Conservation (phyloP, 2,113 vertebrate species). For the Atrichornis clamosus region DNA sequence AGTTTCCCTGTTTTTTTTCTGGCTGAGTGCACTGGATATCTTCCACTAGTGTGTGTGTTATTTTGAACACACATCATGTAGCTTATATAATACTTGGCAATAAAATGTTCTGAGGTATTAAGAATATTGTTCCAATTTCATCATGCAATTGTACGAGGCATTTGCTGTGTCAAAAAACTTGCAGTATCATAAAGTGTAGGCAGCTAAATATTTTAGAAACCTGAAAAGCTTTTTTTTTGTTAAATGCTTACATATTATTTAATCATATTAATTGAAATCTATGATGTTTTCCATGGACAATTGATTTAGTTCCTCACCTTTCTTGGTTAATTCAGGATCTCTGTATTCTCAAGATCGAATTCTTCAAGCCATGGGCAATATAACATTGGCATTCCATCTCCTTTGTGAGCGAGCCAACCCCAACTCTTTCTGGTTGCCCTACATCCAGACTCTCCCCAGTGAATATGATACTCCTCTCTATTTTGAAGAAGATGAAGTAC, state of each 20-base stretch:
- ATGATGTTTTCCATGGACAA: not conserved
- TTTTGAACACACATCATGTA: not conserved
- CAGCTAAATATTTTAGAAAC: not conserved
- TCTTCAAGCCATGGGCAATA: slow-evolving; percentile 97
- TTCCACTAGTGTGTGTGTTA: not conserved
- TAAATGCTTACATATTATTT: not conserved
- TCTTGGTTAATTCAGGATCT: slow-evolving; percentile 79
- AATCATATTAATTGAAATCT: not conserved
- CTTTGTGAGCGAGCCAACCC: slow-evolving; percentile 89
- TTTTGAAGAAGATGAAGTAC: slow-evolving; percentile 92
- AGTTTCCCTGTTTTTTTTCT: not conserved
- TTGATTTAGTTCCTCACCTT: not conserved
- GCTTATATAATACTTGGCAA: not conserved
- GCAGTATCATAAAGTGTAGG: not conserved
- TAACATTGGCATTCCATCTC: slow-evolving; percentile 93
- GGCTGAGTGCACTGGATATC: not conserved
- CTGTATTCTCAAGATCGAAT: slow-evolving; percentile 94
- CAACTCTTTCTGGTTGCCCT: slow-evolving; percentile 89
- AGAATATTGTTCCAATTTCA: not conserved
- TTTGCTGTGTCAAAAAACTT: not conserved
- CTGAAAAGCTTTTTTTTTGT: not conserved
- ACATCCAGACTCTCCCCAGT: slow-evolving; percentile 90
- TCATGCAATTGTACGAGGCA: not conserved
- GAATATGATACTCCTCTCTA: slow-evolving; percentile 94
- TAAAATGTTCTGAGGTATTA: not conserved